Conservation (phyloP, 2,888 invertebrate genomes). For the Lepetodrilus schrolli region DNA sequence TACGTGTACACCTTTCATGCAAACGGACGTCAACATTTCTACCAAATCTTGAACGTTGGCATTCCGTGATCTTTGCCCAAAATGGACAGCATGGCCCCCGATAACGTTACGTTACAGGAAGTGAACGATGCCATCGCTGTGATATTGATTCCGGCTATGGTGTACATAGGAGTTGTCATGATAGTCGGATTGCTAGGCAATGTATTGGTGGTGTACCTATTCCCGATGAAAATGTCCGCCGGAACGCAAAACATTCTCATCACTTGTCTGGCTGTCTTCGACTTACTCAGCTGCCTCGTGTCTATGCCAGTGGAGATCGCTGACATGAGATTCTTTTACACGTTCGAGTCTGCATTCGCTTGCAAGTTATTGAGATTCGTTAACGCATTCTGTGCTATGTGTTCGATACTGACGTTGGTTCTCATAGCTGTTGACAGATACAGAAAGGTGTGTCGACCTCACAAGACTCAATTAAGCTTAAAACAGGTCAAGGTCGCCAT, state of each 20-base stretch:
- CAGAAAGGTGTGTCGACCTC: conserved; percentile 58
- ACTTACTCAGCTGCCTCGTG: conserved; percentile 55
- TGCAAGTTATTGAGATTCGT: conserved; percentile 57
- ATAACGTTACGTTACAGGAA: conserved; percentile 36
- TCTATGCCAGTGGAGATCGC: conserved; percentile 61
- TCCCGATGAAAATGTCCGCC: conserved; percentile 49
- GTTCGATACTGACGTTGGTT: conserved; percentile 57
- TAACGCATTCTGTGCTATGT: conserved; percentile 55
- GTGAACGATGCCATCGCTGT: conserved; percentile 49
- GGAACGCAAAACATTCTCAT: conserved; percentile 59
- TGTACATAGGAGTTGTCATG: conserved; percentile 53
- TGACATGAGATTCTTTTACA: conserved; percentile 56
- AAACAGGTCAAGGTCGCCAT: conserved; percentile 50
- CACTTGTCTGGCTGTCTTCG: conserved; percentile 56
- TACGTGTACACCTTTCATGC: too few species aligned
- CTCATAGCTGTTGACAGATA: conserved; percentile 61
- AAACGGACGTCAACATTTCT: too few species aligned
- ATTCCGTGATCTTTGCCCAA: too few species aligned
- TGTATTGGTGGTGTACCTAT: conserved; percentile 55
- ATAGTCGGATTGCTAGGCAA: conserved; percentile 60
- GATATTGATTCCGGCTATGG: conserved; percentile 56
- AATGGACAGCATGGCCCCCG: neutral
- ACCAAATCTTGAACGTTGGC: too few species aligned
- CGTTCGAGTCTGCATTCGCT: conserved; percentile 56
- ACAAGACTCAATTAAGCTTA: conserved; percentile 49